These are phyloP conservation scores for Aphidoletes aphidimyza DNA, from an alignment of 2,888 invertebrate genomes.

Conservation along the genomic window DNA sequence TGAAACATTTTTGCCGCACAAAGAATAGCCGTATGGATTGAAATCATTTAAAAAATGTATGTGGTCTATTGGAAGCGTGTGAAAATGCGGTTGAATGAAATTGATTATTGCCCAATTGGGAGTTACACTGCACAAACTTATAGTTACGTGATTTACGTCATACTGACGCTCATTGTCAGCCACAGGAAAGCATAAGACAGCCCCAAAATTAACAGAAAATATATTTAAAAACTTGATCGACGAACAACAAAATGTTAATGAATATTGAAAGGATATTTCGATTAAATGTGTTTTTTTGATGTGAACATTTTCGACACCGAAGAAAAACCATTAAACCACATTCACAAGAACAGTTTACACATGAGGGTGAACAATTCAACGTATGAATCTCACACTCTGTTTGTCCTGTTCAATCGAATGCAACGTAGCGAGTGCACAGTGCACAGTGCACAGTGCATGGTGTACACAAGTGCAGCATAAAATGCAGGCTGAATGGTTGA, in stretches of 20 bases:
- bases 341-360: not conserved
- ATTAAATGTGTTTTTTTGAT: constrained; percentile 3
- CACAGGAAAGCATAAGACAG: not conserved
- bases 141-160: not conserved
- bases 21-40: too few relatives aligned
- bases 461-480: too few relatives aligned
- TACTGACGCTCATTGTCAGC: not conserved
- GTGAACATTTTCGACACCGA: not conserved
- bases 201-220: not conserved
- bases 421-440: too few relatives aligned
- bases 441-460: too few relatives aligned
- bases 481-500: too few relatives aligned
- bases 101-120: constrained; percentile 2
- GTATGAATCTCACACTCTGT: too few relatives aligned
- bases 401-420: too few relatives aligned
- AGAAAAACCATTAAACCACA: not conserved
- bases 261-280: not conserved
- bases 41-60: too few relatives aligned
- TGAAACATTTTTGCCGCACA: too few relatives aligned
- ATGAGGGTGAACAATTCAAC: not conserved
- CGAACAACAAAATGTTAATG: not conserved
- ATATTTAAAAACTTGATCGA: not conserved
- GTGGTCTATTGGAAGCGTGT: not conserved
- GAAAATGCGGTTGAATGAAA: not conserved
- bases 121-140: not conserved